These are phyloP conservation scores for Conopomorpha cramerella DNA, from an alignment of 1,140 invertebrate genomes.

Conservation along the genomic window DNA sequence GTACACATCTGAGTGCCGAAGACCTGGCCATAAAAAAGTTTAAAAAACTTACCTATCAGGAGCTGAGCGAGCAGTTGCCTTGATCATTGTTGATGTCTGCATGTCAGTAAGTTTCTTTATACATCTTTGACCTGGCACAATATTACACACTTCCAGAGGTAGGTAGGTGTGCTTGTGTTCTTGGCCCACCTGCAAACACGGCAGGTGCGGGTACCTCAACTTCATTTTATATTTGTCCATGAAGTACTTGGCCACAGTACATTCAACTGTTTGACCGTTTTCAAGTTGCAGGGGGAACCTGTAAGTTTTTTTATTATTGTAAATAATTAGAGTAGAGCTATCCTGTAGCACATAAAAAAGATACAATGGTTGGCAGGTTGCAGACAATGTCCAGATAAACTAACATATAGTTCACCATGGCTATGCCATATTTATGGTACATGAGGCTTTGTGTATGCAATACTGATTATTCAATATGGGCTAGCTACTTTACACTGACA, in stretches of 20 bases:
- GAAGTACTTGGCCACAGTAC: conserved; percentile 99
- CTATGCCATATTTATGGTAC: no score
- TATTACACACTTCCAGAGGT: conserved; percentile 98
- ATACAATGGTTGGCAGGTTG: no score
- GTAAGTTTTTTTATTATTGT: no score
- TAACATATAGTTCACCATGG: no score
- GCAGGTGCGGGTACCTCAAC: conserved; percentile 94
- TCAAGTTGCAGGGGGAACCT: conserved; percentile 99
- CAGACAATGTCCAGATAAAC: no score
- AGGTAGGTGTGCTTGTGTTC: conserved; percentile 99
- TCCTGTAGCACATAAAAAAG: no score
- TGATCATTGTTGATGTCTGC: conserved; percentile 99
- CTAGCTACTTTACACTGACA: no score
- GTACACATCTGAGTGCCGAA: no score
- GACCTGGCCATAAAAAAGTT: no score
- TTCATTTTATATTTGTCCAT: conserved; percentile 99
- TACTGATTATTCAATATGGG: no score
- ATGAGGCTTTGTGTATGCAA: no score
- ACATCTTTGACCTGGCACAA: conserved; percentile 97
- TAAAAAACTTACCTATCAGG: conserved; percentile 73
- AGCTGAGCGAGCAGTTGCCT: conserved; percentile 97
- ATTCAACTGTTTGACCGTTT: conserved; percentile 99
- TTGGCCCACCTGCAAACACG: conserved; percentile 98
- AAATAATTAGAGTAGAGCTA: no score
- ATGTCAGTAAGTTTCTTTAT: conserved; percentile 99